Base-by-base conservation (phyloP, 2,888 invertebrate species). In the Oxytorus armatus region DNA sequence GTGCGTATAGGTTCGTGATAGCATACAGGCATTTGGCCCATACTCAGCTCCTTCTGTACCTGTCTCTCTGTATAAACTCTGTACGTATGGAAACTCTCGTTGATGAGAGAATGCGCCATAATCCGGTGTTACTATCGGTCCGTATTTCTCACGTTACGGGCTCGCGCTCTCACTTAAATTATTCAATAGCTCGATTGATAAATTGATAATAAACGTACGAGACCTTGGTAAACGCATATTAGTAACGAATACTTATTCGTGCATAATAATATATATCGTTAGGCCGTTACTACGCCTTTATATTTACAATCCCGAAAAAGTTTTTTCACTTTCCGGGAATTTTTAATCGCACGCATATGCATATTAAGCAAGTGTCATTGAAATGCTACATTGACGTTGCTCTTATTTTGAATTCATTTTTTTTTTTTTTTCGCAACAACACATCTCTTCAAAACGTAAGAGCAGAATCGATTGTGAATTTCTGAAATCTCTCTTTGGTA, bases 271-370 rank as follows among this genome's bases (percentile, higher is more conserved):
- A 51, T 4, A 39, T 14, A 36, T 7, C 39, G 23, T 23, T 16
- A 21, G 23, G 53, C 0, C 10, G 49, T 53, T 68, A 14, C 53
- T 18, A 11, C 7, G 14, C 5, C 11, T 8, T 18, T 47, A 29
- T 55, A 65, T 70, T 44, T 53, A 53, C 11, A 16, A 83, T 82
- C 77, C 84, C 82, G 84, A 84, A 84, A n/a, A 84, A 84, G 81
- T 82, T 84, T 81, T 72, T 49, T 66, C 51, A 53, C 25, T 25
- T 53, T 53, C 25, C 51, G 51, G 51, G 5, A 3, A 53, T n/a
- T n/a, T n/a, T n/a, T n/a, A n/a, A n/a, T 25, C n/a, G n/a, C 5
- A 21, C 1, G 14, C 14, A 21, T n/a, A 16, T 11, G 21, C 49
- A 21, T 7, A 21, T 21, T 21, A 1, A 18, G 49, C 5, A 49